Base-by-base conservation (phyloP, 2,797 vertebrate genomes). In the Poecile montanus region DNA sequence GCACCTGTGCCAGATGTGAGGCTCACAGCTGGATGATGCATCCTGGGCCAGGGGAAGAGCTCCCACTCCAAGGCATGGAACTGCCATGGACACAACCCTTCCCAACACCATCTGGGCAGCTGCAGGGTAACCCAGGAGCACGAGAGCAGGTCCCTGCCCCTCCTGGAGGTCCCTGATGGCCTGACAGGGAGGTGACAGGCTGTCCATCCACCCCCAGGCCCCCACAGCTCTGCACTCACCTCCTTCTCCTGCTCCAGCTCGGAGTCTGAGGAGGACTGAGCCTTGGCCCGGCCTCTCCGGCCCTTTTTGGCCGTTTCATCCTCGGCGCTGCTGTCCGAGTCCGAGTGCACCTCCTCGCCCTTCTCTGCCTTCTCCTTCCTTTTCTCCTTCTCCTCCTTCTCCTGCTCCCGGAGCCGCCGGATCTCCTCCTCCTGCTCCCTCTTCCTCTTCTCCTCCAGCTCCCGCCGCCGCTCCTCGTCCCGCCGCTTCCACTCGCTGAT, bases 401-500 rank as follows among this genome's bases (percentile, higher is more conserved):
- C 99, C 78, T 98, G 97, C 94, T 99, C 99, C 4, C 99, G 98
- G 47, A 99, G 97, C 85, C 98, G 97, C 2, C 99, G 98, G 71
- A 99, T 98, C 96, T 99, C 99, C 89, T 99, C 99, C 1, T 99
- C 99, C 97, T 99, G 99, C 85, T 99, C 99, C 38, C 98, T 98
- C 97, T 98, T 99, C 97, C 99, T 97, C 21, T 98, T 98, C 57
- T 99, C 99, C 94, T 99, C 99, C 78, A 99, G 98, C 96, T 99
- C 99, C 11, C 98, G 97, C 16, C 98, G 97, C 8, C 99, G 98
- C 75, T 99, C 99, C 92, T 99, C 99, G 4, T 99, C 99, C 13
- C 98, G 96, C 79, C 98, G 98, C 95, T 99, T 99, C 99, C 99
- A 99, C 78, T 99, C 99, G 1, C 99, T 99, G 97, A 99, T 99